phyloP scores from a whole-genome alignment of 2,888 invertebrate species.

The Sphaeridia pumilis region DNA sequence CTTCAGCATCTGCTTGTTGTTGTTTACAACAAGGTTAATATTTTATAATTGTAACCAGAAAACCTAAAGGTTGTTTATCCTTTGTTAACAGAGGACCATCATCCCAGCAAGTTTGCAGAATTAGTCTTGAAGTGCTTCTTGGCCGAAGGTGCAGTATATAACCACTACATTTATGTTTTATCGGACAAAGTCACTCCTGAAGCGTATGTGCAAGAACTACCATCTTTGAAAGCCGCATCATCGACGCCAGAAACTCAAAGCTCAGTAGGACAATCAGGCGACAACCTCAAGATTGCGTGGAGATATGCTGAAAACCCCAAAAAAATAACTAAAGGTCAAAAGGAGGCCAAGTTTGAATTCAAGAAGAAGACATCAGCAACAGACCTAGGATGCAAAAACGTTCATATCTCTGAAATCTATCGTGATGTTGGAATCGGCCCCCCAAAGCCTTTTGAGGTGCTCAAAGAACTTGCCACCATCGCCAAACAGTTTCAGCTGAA shows the following conservation, averaged over 20 bases:
- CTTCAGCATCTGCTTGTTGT: not conserved
- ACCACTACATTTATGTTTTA: constrained; percentile 24
- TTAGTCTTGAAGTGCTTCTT: constrained; percentile 29
- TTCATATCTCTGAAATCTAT: constrained; percentile 7
- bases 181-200: constrained; percentile 13
- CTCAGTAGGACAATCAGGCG: not conserved
- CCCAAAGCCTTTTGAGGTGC: constrained; percentile 10
- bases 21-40: constrained; percentile 3
- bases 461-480: constrained; percentile 19
- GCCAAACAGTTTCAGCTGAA: constrained; percentile 10
- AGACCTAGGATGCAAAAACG: constrained; percentile 24
- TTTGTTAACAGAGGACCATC: constrained; percentile 21
- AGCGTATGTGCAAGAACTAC: constrained; percentile 19
- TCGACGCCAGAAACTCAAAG: not conserved
- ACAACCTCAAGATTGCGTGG: constrained; percentile 32
- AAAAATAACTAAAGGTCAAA: constrained; percentile 12
- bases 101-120: constrained; percentile 26
- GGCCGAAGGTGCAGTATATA: constrained; percentile 26
- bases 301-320: constrained; percentile 19
- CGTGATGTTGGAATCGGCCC: constrained; percentile 1
- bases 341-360: constrained; percentile 28
- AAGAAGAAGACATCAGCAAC: constrained; percentile 20
- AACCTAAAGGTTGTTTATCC: not conserved
- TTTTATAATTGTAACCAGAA: constrained; percentile 3
- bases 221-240: constrained; percentile 15